These are phyloP conservation scores for Aphis craccivora DNA, from an alignment of 1,140 invertebrate genomes.

Conservation along the genomic window DNA sequence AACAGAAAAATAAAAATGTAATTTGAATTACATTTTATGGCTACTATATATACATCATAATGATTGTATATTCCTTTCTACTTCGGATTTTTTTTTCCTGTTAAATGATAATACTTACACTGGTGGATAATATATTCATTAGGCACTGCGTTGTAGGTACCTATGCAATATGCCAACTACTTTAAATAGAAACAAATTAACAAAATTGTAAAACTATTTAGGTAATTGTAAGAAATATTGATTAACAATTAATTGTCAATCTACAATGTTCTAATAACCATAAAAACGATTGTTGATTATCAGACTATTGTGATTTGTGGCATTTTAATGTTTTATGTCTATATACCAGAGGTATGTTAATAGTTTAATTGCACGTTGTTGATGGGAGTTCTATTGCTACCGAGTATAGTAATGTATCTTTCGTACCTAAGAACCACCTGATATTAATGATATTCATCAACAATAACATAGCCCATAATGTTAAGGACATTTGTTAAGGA, in stretches of 20 bases:
- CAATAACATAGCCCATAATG: not conserved
- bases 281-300: not conserved
- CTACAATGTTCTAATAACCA: not conserved
- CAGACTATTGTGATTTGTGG: not conserved
- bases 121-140: not conserved
- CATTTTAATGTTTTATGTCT: not conserved
- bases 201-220: not conserved
- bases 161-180: too few relatives aligned
- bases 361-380: not conserved
- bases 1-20: not conserved
- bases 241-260: not conserved
- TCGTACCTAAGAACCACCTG: not conserved
- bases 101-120: too few relatives aligned
- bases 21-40: not conserved
- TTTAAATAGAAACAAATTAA: not conserved
- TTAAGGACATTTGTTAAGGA: not conserved
- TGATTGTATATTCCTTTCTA: not conserved
- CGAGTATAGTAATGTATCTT: not conserved
- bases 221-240: not conserved
- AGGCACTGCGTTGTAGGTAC: too few relatives aligned
- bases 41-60: not conserved
- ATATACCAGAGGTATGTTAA: too few relatives aligned
- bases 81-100: not conserved
- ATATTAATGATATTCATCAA: too few relatives aligned
- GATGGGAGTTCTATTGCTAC: not conserved